These are phyloP conservation scores for Spilogale gracilis DNA, from an alignment of 2,113 vertebrate species.

Conservation along the genomic window DNA sequence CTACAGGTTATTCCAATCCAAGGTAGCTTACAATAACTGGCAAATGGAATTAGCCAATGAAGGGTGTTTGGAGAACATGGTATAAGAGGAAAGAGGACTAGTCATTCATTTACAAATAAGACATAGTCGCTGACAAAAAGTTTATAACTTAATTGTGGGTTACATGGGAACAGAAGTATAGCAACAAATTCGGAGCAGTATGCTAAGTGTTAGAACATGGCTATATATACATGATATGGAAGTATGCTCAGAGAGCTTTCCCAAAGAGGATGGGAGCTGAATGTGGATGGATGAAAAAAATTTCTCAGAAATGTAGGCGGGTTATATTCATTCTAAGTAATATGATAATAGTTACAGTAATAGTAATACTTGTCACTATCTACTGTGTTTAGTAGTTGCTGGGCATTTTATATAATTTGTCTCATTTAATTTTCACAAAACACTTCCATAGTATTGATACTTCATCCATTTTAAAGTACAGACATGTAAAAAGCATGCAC, in stretches of 20 bases:
- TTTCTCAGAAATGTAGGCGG: too few relatives aligned
- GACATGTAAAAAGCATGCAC: background rate
- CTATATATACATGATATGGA: background rate
- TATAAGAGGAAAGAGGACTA: background rate
- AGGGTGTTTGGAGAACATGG: background rate
- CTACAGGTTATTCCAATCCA: background rate
- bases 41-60: background rate
- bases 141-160: background rate
- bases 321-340: background rate
- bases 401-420: background rate
- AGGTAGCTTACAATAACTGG: background rate
- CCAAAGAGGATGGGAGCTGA: background rate
- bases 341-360: background rate
- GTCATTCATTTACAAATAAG: background rate
- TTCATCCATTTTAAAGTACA: background rate
- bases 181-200: background rate
- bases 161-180: background rate
- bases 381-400: background rate
- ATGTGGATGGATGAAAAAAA: background rate
- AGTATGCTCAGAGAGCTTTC: background rate
- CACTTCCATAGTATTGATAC: background rate
- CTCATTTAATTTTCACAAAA: background rate
- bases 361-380: background rate
- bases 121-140: background rate
- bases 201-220: background rate